These are phyloP conservation scores for Cybosia mesomella DNA, from an alignment of 2,888 invertebrate genomes.

Conservation along the genomic window DNA sequence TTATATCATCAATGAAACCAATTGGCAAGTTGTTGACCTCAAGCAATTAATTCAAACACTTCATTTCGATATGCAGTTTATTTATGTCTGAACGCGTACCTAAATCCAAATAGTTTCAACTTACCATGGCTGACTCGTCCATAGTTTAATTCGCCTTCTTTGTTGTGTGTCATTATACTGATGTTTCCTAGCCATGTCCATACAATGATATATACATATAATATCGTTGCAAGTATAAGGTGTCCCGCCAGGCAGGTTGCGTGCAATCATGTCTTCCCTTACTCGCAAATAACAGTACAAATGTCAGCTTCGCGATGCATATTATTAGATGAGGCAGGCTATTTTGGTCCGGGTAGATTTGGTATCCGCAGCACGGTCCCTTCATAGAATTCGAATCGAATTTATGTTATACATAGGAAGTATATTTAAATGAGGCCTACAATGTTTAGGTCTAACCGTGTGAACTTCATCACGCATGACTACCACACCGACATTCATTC, in stretches of 20 bases:
- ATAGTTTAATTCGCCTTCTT: not conserved
- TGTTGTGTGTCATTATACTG: not conserved
- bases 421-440: conserved; percentile 85
- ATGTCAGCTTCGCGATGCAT: conserved; percentile 68
- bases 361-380: conserved; percentile 80
- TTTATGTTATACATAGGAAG: conserved; percentile 86
- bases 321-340: conserved; percentile 78
- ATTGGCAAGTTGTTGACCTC: conserved; percentile 65
- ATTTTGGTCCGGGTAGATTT: conserved; percentile 78
- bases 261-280: conserved; percentile 46
- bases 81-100: conserved; percentile 34
- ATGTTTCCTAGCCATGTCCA: not conserved
- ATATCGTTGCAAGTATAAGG: not conserved
- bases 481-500: conserved; percentile 84
- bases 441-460: conserved; percentile 84
- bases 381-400: conserved; percentile 84
- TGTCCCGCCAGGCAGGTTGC: conserved; percentile 6
- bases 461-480: conserved; percentile 86
- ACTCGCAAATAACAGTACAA: conserved; percentile 67
- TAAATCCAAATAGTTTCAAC: conserved; percentile 14
- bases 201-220: not conserved
- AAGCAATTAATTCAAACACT: conserved; percentile 55
- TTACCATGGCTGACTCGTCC: not conserved
- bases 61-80: conserved; percentile 46
- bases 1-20: conserved; percentile 54